A percentile compares a stretch with the other conserved stretches of the same genome.
These are phyloP conservation scores for Paramormyrops hopkinsi DNA, from an alignment of 2,797 vertebrate species.

Conservation along the genomic window DNA sequence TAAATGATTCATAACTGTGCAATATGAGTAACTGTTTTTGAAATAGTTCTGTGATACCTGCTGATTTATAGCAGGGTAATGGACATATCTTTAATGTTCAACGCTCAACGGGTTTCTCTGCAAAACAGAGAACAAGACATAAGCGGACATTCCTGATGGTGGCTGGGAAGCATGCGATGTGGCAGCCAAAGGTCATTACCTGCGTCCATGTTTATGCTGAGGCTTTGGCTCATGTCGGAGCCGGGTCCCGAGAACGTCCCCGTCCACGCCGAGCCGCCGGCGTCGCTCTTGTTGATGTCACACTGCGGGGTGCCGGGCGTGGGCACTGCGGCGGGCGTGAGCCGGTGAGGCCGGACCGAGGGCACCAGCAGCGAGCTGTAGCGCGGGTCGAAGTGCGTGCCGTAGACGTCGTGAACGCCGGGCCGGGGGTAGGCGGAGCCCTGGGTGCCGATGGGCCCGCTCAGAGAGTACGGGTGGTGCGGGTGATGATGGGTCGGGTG, in stretches of 20 bases:
- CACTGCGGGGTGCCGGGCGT: conserved; percentile 72
- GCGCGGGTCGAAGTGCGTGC: conserved; percentile 83
- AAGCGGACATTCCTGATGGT: neutral
- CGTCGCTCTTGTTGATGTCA: conserved; percentile 82
- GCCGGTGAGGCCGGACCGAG: conserved; percentile 80
- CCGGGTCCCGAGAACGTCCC: conserved; percentile 70
- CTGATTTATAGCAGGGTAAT: neutral
- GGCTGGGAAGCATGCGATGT: neutral
- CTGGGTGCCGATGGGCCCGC: conserved; percentile 72
- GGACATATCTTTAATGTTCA: neutral
- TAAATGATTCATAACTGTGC: neutral
- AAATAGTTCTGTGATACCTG: neutral
- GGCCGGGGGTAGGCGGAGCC: conserved; percentile 74
- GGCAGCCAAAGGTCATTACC: conserved; percentile 55
- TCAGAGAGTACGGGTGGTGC: conserved; percentile 78
- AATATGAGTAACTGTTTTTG: neutral
- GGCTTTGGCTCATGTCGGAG: conserved; percentile 72
- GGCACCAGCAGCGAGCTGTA: conserved; percentile 86
- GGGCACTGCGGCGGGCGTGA: conserved; percentile 66
- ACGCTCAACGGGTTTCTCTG: neutral
- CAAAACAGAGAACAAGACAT: neutral
- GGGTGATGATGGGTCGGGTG: conserved; percentile 85
- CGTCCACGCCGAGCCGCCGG: conserved; percentile 69
- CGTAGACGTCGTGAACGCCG: conserved; percentile 83
- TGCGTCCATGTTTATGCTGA: conserved; percentile 85